Conservation (phyloP, 64 coral and sea anemone genomes). For the Orbicella faveolata region DNA sequence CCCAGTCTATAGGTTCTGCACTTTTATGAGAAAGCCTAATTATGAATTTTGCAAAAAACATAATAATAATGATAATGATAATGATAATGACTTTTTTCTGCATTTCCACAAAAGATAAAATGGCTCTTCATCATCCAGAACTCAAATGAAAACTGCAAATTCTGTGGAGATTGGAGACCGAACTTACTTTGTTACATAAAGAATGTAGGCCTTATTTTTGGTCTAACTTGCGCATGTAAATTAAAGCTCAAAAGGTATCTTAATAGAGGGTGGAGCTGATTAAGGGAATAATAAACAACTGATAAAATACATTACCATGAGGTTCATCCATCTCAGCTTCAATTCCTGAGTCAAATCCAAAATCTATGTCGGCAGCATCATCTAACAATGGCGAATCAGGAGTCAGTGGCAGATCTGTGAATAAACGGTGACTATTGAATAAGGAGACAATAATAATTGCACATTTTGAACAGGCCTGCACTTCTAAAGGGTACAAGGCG, state of each 20-base stretch:
- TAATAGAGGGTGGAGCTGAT: neutral
- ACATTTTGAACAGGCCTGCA: neutral
- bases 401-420: slow-evolving; percentile 9
- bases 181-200: too few relatives aligned
- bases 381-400: neutral
- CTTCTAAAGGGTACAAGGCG: neutral
- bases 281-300: neutral
- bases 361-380: slow-evolving; percentile 57
- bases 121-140: too few relatives aligned
- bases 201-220: too few relatives aligned
- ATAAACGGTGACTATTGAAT: neutral
- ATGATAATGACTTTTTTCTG: too few relatives aligned
- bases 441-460: neutral
- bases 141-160: neutral
- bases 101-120: too few relatives aligned
- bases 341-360: slow-evolving; percentile 91
- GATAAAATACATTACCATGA: slow-evolving; percentile 44
- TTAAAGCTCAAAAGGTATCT: too few relatives aligned
- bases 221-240: too few relatives aligned
- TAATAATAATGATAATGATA: too few relatives aligned
- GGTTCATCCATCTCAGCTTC: slow-evolving; percentile 90
- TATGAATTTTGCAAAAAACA: too few relatives aligned
- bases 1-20: too few relatives aligned
- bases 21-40: too few relatives aligned
- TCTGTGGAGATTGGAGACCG: too few relatives aligned